These are phyloP conservation scores for Drosophila melanosoma DNA, from an alignment of 2,888 invertebrate genomes.

Conservation along the genomic window DNA sequence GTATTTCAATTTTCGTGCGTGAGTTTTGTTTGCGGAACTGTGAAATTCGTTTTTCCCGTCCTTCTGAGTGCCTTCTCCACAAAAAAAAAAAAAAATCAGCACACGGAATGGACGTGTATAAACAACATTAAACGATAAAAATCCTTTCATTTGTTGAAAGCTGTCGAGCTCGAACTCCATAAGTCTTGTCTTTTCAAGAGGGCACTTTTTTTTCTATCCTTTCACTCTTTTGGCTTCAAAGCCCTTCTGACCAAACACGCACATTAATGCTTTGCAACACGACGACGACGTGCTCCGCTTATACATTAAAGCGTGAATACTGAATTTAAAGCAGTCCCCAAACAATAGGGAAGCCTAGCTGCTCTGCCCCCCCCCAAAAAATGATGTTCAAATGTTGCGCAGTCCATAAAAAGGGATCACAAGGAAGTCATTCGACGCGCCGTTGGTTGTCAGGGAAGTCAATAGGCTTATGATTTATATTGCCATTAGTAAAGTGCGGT, in stretches of 20 bases:
- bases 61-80: neutral
- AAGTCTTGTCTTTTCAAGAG: conserved; percentile 9
- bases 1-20: neutral
- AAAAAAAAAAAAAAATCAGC: conserved; percentile 39
- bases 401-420: conserved; percentile 76
- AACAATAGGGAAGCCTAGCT: conserved; percentile 7
- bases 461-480: conserved; percentile 79
- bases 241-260: conserved; percentile 61
- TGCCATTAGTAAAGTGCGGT: conserved; percentile 66
- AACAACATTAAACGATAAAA: conserved; percentile 7
- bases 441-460: conserved; percentile 51
- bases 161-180: neutral
- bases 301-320: conserved; percentile 43
- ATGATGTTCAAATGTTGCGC: conserved; percentile 61
- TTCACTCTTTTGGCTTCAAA: conserved; percentile 24
- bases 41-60: conserved; percentile 1
- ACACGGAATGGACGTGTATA: conserved; percentile 12
- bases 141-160: conserved; percentile 41
- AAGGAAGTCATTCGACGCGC: conserved; percentile 50
- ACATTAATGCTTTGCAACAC: conserved; percentile 60
- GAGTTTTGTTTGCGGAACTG: neutral
- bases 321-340: conserved; percentile 51
- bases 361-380: conserved; percentile 4
- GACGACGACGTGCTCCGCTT: conserved; percentile 57
- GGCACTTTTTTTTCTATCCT: conserved; percentile 1